A percentile compares a stretch with the other conserved stretches of the same genome.
These are phyloP conservation scores for Sicus ferrugineus DNA, from an alignment of 2,888 invertebrate genomes.

Conservation along the genomic window DNA sequence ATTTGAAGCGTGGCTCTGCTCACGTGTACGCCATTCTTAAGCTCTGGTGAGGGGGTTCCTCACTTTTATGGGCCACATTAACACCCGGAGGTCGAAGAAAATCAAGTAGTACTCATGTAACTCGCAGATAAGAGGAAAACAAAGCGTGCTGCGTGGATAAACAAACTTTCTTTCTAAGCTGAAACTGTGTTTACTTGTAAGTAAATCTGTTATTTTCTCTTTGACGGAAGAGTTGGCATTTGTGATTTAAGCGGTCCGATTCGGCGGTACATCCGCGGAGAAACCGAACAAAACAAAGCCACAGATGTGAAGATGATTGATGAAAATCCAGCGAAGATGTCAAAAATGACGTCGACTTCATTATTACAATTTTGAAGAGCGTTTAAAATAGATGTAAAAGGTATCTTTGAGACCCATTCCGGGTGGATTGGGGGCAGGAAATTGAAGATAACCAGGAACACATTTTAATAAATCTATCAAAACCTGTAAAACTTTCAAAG, in stretches of 20 bases:
- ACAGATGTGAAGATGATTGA: conserved; percentile 37
- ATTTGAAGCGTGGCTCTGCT: neutral
- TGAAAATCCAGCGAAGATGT: conserved; percentile 27
- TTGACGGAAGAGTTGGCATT: neutral
- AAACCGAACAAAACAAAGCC: neutral
- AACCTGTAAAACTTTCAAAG: too few species aligned
- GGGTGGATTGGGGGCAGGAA: too few species aligned
- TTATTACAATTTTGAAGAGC: too few species aligned
- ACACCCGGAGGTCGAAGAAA: neutral
- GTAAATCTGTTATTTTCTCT: neutral
- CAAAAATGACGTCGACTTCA: too few species aligned
- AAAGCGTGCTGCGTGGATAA: neutral
- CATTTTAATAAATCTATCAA: too few species aligned
- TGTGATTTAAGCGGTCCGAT: neutral
- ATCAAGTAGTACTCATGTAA: neutral
- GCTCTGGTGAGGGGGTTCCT: too few species aligned
- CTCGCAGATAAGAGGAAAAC: neutral
- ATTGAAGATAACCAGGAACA: too few species aligned
- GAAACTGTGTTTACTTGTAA: neutral
- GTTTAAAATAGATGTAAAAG: too few species aligned
- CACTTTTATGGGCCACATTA: neutral
- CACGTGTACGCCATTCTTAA: conserved; percentile 12
- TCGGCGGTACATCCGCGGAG: neutral
- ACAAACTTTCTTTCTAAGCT: conserved; percentile 10
- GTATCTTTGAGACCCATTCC: too few species aligned